phyloP scores from a whole-genome alignment of 2,113 vertebrate species.

The Cryptotis parvus region DNA sequence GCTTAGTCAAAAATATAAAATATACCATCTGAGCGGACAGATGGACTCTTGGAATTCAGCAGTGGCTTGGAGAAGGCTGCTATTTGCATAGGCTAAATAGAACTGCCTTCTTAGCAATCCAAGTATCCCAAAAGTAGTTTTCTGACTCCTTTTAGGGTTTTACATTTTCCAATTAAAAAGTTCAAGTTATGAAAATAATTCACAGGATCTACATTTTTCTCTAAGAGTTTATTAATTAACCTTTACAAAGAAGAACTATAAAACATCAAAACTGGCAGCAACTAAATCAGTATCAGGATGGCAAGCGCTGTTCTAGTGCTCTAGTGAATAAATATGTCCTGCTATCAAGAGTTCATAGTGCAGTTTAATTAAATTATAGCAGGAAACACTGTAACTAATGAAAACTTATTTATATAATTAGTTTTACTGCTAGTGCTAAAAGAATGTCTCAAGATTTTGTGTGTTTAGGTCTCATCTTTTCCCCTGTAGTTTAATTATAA shows the following conservation, averaged over 20 bases:
- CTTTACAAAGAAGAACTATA: background rate
- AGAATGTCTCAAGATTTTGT: background rate
- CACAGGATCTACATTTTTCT: background rate
- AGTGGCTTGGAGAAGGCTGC: background rate
- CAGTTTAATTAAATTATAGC: background rate
- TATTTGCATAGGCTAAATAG: background rate
- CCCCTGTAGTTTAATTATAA: background rate
- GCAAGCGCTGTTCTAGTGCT: background rate
- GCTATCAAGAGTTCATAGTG: background rate
- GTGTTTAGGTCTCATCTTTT: background rate
- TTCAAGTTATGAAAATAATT: background rate
- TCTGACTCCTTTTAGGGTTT: background rate
- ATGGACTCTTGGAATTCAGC: background rate
- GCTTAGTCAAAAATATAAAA: slow-evolving; percentile 15
- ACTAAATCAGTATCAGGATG: background rate
- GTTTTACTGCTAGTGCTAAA: background rate
- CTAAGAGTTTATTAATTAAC: slow-evolving; percentile 30
- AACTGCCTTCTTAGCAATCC: background rate
- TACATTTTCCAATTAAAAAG: background rate
- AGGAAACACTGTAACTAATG: background rate
- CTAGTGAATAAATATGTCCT: background rate
- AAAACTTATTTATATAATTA: background rate
- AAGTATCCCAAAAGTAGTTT: background rate
- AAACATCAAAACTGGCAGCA: background rate
- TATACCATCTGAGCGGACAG: background rate